Conservation (phyloP, 1,140 invertebrate species). For the Diorhabda sublineata region DNA sequence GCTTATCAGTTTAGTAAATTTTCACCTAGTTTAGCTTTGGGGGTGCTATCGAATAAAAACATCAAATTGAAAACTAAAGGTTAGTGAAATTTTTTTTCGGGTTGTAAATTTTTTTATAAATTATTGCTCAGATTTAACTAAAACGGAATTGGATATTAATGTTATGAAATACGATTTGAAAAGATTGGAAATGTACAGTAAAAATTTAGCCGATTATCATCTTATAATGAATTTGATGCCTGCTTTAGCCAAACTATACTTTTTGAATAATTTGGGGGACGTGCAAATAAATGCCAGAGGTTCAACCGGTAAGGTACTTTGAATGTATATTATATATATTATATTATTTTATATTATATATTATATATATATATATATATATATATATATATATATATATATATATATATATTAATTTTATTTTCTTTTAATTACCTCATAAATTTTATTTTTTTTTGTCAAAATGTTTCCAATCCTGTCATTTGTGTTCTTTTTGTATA, state of each 20-base stretch:
- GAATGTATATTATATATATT: no score
- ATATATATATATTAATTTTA: no score
- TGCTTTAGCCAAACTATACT: conserved; percentile 73
- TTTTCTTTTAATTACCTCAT: no score
- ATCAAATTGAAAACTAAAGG: conserved; percentile 49
- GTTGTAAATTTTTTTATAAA: background rate
- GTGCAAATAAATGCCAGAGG: no score
- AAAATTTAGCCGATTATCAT: conserved; percentile 92
- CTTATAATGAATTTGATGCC: conserved; percentile 86
- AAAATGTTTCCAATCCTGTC: no score
- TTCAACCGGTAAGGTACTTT: no score
- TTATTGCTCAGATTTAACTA: conserved; percentile 52
- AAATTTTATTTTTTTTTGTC: no score
- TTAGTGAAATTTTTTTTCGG: conserved; percentile 37
- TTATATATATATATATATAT: no score
- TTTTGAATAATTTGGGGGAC: conserved; percentile 65
- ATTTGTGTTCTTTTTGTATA: no score
- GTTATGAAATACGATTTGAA: conserved; percentile 84
- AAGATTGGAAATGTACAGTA: conserved; percentile 84
- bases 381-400: no score
- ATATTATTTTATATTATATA: no score
- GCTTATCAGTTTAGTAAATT: conserved; percentile 73
- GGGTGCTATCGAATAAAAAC: conserved; percentile 67
- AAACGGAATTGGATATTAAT: conserved; percentile 63
- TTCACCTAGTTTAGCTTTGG: conserved; percentile 67